phyloP scores from a whole-genome alignment of 2,888 invertebrate species.

The Aspidapion aeneum region DNA sequence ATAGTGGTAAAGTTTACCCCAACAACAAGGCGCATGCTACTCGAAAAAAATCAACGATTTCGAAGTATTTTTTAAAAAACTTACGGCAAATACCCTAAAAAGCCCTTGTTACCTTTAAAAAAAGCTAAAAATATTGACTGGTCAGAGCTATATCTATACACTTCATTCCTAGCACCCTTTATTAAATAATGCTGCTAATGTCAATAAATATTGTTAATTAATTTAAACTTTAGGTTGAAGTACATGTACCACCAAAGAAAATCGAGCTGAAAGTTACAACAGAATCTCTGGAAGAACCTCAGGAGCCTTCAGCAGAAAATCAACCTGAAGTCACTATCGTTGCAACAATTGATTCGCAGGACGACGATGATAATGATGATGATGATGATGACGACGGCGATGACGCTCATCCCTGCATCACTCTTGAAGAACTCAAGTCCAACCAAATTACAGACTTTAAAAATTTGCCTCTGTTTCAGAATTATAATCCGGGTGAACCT shows the following conservation, averaged over 20 bases:
- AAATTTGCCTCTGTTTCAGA: constrained; percentile 76
- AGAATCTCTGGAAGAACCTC: constrained; percentile 35
- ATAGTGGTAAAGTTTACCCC: too few species aligned
- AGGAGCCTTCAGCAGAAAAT: neutral
- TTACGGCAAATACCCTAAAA: too few species aligned
- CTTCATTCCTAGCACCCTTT: too few species aligned
- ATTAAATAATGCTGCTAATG: too few species aligned
- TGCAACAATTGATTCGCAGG: constrained; percentile 1
- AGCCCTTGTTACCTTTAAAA: too few species aligned
- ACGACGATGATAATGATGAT: constrained; percentile 24
- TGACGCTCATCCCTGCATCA: constrained; percentile 48
- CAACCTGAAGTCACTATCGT: neutral
- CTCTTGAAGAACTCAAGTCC: constrained; percentile 60
- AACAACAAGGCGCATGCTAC: too few species aligned
- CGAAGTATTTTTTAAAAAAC: too few species aligned
- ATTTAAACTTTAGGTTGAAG: constrained; percentile 38
- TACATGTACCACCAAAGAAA: constrained; percentile 44
- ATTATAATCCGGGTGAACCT: constrained; percentile 78
- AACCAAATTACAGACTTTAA: constrained; percentile 74
- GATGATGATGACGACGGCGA: constrained; percentile 24
- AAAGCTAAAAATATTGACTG: too few species aligned
- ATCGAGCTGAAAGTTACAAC: constrained; percentile 53
- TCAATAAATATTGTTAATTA: too few species aligned
- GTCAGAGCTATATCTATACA: too few species aligned
- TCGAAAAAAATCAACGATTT: too few species aligned